Conservation (phyloP, 2,797 vertebrate genomes). For the Xiphophorus birchmanni region DNA sequence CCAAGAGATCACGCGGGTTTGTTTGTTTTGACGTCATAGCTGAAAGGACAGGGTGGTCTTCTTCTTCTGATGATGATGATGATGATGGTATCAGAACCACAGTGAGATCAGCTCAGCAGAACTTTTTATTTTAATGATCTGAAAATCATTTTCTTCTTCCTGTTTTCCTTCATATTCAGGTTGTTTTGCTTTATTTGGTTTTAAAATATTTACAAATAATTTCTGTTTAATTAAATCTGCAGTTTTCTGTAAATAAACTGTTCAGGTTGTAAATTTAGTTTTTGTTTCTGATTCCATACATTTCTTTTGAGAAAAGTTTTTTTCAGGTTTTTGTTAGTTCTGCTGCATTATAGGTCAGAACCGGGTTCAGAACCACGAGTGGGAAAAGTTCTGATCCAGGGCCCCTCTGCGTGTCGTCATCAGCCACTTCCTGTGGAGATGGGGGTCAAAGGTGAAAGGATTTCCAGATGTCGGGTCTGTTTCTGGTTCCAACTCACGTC, state of each 20-base stretch:
- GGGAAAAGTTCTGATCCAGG: neutral
- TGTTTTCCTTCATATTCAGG: neutral
- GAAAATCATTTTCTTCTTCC: no score
- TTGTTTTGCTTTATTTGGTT: neutral
- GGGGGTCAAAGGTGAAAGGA: neutral
- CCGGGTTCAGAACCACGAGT: neutral
- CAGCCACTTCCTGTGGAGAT: neutral
- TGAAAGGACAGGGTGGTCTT: neutral
- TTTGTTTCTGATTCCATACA: neutral
- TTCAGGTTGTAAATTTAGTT: neutral
- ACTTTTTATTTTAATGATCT: neutral
- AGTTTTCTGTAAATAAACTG: neutral
- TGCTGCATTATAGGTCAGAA: neutral
- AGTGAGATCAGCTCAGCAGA: neutral
- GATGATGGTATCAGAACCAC: neutral
- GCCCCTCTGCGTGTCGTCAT: neutral
- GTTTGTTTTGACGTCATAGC: neutral
- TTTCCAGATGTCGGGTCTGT: conserved; percentile 9
- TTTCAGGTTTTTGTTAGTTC: neutral
- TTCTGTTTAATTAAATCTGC: neutral
- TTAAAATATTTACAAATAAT: neutral
- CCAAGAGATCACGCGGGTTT: neutral
- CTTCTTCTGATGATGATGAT: neutral
- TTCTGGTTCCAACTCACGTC: neutral
- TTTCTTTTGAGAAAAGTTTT: neutral